Percentiles rank a stretch among this genome's conserved stretches.
Conservation (phyloP, 2,888 invertebrate species). For the Agonopterix heracliana region DNA sequence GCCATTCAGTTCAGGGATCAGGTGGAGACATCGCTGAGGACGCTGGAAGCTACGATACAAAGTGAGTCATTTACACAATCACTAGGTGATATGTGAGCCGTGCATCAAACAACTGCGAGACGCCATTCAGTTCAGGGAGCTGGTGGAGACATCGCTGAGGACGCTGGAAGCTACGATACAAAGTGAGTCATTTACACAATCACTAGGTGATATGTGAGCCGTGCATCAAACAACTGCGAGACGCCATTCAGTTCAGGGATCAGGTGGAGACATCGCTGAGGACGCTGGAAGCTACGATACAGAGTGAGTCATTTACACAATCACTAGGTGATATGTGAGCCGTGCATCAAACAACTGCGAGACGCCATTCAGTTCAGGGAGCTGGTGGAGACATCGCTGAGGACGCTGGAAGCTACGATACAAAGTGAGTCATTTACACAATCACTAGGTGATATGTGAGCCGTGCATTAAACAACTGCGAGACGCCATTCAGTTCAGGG, state of each 20-base stretch:
- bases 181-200: too few species aligned
- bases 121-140: slow-evolving; percentile 34
- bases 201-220: slow-evolving; percentile 47
- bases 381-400: slow-evolving; percentile 41
- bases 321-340: slow-evolving; percentile 52
- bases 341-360: slow-evolving; percentile 36
- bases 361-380: slow-evolving; percentile 35
- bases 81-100: slow-evolving; percentile 45
- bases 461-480: slow-evolving; percentile 36
- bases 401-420: too few species aligned
- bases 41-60: slow-evolving; percentile 29
- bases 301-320: too few species aligned
- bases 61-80: too few species aligned
- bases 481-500: slow-evolving; percentile 33
- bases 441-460: slow-evolving; percentile 55
- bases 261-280: slow-evolving; percentile 42
- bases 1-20: slow-evolving; percentile 36
- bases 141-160: slow-evolving; percentile 39
- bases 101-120: slow-evolving; percentile 41
- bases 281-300: too few species aligned
- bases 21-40: slow-evolving; percentile 38
- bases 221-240: slow-evolving; percentile 38
- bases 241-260: slow-evolving; percentile 33
- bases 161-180: slow-evolving; percentile 30
- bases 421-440: too few species aligned